phyloP scores from a whole-genome alignment of 2,888 invertebrate species.

The Macrosiphum euphorbiae region DNA sequence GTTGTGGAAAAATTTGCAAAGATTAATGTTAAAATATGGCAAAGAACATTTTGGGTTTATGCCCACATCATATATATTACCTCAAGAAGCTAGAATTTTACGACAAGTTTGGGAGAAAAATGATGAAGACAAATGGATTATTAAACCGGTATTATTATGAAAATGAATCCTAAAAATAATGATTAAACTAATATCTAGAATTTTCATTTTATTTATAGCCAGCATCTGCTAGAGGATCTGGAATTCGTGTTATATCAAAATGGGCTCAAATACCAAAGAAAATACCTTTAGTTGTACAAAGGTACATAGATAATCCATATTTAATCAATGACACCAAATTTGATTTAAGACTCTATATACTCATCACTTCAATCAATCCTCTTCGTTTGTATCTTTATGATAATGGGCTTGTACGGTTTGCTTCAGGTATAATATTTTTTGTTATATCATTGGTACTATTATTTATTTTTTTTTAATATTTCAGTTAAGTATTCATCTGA shows the following conservation, averaged over 20 bases:
- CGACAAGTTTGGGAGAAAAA: constrained; percentile 89
- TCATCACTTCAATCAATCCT: constrained; percentile 95
- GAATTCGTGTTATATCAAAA: constrained; percentile 93
- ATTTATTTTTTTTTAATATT: constrained; percentile 48
- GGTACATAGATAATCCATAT: constrained; percentile 82
- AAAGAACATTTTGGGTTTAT: constrained; percentile 88
- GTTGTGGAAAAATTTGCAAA: constrained; percentile 88
- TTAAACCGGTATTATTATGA: constrained; percentile 83
- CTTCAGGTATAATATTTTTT: constrained; percentile 78
- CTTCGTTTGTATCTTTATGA: constrained; percentile 93
- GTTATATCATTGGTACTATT: not conserved
- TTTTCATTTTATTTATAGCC: constrained; percentile 75
- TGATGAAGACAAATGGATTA: constrained; percentile 90
- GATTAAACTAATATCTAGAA: too few relatives aligned
- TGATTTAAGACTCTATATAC: constrained; percentile 94
- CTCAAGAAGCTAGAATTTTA: constrained; percentile 85
- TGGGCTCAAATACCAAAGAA: constrained; percentile 95
- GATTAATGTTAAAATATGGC: constrained; percentile 75
- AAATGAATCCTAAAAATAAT: not conserved
- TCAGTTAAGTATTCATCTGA: constrained; percentile 67
- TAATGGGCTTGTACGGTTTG: constrained; percentile 96
- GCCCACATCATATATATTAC: constrained; percentile 92
- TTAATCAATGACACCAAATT: constrained; percentile 96
- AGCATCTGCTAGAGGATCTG: constrained; percentile 95
- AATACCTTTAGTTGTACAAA: constrained; percentile 90